phyloP scores from a whole-genome alignment of 2,888 invertebrate species.

The Baccha elongata region DNA sequence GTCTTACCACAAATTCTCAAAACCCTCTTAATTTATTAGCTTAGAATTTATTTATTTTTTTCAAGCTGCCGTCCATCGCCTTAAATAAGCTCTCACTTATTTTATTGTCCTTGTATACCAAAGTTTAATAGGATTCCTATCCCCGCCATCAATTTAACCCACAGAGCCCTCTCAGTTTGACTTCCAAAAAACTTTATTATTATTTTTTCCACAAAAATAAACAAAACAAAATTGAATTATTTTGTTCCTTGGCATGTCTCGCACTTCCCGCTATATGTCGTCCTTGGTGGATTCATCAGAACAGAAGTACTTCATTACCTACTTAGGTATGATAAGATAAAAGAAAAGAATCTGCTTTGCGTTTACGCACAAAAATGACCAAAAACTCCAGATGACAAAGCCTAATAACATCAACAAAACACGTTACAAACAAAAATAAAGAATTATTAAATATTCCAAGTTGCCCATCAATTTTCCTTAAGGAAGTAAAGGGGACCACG shows the following conservation, averaged over 20 bases:
- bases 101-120: constrained; percentile 56
- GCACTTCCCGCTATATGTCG: constrained; percentile 22
- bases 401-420: constrained; percentile 12
- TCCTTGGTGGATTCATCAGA: constrained; percentile 30
- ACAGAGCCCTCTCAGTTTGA: constrained; percentile 9
- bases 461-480: constrained; percentile 61
- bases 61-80: constrained; percentile 18
- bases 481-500: constrained; percentile 30
- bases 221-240: constrained; percentile 61
- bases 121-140: constrained; percentile 13
- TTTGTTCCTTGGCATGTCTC: constrained; percentile 16
- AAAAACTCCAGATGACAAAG: constrained; percentile 38
- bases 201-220: constrained; percentile 38
- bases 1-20: constrained; percentile 20
- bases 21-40: constrained; percentile 41
- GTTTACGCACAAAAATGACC: background rate
- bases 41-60: constrained; percentile 14
- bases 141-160: constrained; percentile 32
- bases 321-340: constrained; percentile 1
- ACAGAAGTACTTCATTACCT: constrained; percentile 45
- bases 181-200: constrained; percentile 9
- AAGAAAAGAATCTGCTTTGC: constrained; percentile 13
- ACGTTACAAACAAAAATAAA: constrained; percentile 45
- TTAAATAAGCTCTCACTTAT: constrained; percentile 40
- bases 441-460: constrained; percentile 66